phyloP scores from a whole-genome alignment of 64 coral and sea anemone species.

The Montipora foliosa region DNA sequence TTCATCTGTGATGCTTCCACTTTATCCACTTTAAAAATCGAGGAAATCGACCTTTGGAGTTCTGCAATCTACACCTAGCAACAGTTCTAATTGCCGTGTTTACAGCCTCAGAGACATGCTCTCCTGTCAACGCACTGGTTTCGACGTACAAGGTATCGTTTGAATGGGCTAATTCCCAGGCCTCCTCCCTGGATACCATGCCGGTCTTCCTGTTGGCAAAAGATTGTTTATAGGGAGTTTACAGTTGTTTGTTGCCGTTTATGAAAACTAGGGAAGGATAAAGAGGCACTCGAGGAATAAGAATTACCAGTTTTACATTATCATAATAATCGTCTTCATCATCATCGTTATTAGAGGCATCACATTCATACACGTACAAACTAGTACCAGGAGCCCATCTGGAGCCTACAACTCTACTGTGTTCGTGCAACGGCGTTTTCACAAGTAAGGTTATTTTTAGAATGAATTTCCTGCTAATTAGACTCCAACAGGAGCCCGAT shows the following conservation, averaged over 20 bases:
- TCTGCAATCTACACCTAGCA: not conserved
- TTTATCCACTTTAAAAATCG: conserved; percentile 14
- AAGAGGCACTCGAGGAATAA: too few relatives aligned
- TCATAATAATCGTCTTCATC: too few relatives aligned
- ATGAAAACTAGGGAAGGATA: too few relatives aligned
- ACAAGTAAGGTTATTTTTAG: too few relatives aligned
- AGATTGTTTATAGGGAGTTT: not conserved
- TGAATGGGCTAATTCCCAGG: conserved; percentile 5
- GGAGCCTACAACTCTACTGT: too few relatives aligned
- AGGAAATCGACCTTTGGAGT: not conserved
- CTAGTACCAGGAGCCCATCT: too few relatives aligned
- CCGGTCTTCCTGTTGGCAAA: not conserved
- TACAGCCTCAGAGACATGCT: not conserved
- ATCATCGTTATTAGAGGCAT: too few relatives aligned
- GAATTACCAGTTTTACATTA: too few relatives aligned
- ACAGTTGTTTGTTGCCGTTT: not conserved
- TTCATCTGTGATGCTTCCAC: conserved; percentile 5
- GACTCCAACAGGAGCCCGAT: too few relatives aligned
- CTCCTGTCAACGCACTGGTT: conserved; percentile 18
- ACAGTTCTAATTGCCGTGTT: conserved; percentile 12
- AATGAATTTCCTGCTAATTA: too few relatives aligned
- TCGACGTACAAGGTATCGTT: conserved; percentile 9
- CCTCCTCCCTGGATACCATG: not conserved
- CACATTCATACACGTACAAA: too few relatives aligned
- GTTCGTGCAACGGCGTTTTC: too few relatives aligned